Evolutionary conservation across 2,888 invertebrate species (phyloP).

Genomic region (Cantharis lateralis): DNA sequence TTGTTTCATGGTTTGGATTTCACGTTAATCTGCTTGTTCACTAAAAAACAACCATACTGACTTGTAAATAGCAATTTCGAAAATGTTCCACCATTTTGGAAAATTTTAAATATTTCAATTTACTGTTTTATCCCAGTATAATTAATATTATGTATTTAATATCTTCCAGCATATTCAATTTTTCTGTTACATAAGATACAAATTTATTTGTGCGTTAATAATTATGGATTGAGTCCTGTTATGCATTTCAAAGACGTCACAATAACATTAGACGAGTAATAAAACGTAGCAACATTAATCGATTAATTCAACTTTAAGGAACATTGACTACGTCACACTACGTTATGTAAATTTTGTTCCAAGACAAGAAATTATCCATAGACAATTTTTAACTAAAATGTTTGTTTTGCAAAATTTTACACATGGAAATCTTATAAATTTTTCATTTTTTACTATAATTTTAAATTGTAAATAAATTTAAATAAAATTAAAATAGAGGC

Average conservation of each 20-base stretch:
- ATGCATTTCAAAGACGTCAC: background rate
- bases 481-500: background rate
- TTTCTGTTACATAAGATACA: background rate
- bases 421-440: background rate
- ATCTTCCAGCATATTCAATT: background rate
- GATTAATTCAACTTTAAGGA: background rate
- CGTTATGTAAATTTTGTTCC: background rate
- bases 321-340: background rate
- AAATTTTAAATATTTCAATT: too few species aligned
- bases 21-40: too few species aligned
- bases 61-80: too few species aligned
- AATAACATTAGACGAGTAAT: background rate
- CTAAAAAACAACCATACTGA: too few species aligned
- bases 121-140: too few species aligned
- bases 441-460: background rate
- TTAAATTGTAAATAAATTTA: background rate
- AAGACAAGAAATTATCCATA: background rate
- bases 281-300: background rate
- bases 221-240: background rate
- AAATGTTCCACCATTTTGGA: too few species aligned
- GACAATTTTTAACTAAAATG: background rate
- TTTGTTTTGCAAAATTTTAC: background rate
- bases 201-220: background rate
- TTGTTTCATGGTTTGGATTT: too few species aligned
- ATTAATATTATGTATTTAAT: too few species aligned